Percentiles rank a stretch among this genome's conserved stretches.
Evolutionary conservation across 2,797 vertebrate species (phyloP).

Genomic region (Myioborus miniatus): DNA sequence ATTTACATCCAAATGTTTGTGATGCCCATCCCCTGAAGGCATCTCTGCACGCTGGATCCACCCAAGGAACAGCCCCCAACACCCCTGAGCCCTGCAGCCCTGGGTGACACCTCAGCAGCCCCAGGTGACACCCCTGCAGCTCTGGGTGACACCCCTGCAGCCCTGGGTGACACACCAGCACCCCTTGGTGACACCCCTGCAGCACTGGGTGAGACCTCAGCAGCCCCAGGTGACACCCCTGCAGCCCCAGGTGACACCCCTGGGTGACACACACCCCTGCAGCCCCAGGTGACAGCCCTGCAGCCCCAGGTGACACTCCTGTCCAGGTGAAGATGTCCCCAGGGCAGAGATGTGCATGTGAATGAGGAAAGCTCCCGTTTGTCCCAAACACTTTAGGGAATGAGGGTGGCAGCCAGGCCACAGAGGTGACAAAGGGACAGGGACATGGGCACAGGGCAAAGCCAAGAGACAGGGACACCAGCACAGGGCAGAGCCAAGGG

Average conservation of each 20-base stretch:
- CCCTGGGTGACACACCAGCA: background rate
- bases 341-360: background rate
- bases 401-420: background rate
- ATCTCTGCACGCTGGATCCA: background rate
- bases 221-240: no score
- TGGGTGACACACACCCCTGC: no score
- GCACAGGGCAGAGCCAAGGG: accelerated
- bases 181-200: no score
- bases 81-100: background rate
- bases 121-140: no score
- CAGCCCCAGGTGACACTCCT: accelerated
- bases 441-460: accelerated
- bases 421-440: background rate
- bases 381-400: background rate
- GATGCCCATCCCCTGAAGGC: background rate
- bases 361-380: background rate
- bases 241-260: accelerated
- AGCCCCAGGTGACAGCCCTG: background rate
- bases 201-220: no score
- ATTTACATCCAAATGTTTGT: background rate
- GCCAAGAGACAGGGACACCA: accelerated
- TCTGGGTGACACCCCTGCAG: no score
- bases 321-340: background rate
- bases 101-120: no score
- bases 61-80: background rate